These are phyloP conservation scores for Macaria liturata DNA, from an alignment of 2,888 invertebrate genomes.

Conservation along the genomic window DNA sequence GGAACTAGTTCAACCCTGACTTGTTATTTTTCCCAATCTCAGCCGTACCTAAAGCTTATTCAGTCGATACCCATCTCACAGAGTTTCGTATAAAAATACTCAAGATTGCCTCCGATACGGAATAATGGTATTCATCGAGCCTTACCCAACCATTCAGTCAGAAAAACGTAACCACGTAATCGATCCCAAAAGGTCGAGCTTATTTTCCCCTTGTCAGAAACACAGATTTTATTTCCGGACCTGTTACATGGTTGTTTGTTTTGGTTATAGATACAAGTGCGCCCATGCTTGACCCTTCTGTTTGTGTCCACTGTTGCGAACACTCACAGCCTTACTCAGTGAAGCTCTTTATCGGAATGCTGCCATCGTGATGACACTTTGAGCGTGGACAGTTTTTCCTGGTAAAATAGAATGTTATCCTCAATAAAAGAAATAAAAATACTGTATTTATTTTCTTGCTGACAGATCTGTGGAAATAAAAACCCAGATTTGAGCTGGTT, in stretches of 20 bases:
- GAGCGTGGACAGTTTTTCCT: too few relatives aligned
- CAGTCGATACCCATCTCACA: conserved; percentile 6
- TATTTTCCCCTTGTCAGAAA: conserved; percentile 20
- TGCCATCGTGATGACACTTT: too few relatives aligned
- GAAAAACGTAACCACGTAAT: conserved; percentile 28
- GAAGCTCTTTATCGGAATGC: too few relatives aligned
- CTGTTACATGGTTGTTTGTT: conserved; percentile 17
- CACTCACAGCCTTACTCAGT: too few relatives aligned
- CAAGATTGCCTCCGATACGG: conserved; percentile 14
- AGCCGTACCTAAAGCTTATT: conserved; percentile 6
- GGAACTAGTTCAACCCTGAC: too few relatives aligned
- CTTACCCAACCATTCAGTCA: conserved; percentile 24
- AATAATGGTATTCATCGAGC: conserved; percentile 24
- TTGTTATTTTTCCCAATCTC: conserved; percentile 3
- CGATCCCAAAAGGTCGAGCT: conserved; percentile 25
- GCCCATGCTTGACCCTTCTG: too few relatives aligned
- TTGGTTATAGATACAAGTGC: conserved; percentile 1
- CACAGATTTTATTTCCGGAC: conserved; percentile 20
- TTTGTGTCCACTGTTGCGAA: too few relatives aligned
- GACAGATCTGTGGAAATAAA: too few relatives aligned
- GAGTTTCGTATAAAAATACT: conserved; percentile 20
- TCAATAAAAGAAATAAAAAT: too few relatives aligned
- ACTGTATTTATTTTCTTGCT: too few relatives aligned
- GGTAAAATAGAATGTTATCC: too few relatives aligned
- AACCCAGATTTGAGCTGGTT: too few relatives aligned